These are phyloP conservation scores for Drosophila albomicans DNA, from an alignment of 1,140 invertebrate species.

Conservation along the genomic window DNA sequence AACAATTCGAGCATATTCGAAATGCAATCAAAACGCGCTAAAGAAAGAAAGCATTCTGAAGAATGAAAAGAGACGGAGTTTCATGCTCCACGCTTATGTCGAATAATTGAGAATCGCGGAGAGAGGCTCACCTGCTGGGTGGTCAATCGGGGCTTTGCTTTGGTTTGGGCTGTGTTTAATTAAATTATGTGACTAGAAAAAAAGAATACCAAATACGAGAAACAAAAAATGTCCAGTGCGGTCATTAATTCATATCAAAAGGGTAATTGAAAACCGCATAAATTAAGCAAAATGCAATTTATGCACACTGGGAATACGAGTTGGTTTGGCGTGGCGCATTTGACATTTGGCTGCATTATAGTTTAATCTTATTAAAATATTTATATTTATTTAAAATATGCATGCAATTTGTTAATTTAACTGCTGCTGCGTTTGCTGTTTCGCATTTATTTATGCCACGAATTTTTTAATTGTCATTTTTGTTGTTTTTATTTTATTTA, in stretches of 20 bases:
- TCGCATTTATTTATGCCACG: constrained; percentile 69
- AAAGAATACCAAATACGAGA: constrained; percentile 3
- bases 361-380: constrained; percentile 84
- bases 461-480: constrained; percentile 55
- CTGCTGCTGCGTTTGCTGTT: constrained; percentile 66
- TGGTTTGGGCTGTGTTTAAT: constrained; percentile 51
- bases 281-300: constrained; percentile 67
- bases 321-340: constrained; percentile 30
- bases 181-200: constrained; percentile 62
- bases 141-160: constrained; percentile 3
- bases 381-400: constrained; percentile 83
- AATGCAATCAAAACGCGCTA: constrained; percentile 26
- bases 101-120: constrained; percentile 15
- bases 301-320: constrained; percentile 53
- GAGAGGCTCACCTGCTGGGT: constrained; percentile 39
- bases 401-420: constrained; percentile 84
- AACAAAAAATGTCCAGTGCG: constrained; percentile 24
- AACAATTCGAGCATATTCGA: constrained; percentile 31
- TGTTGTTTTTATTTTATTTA: not conserved
- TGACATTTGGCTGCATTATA: constrained; percentile 83
- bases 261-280: constrained; percentile 83
- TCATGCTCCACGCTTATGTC: not conserved
- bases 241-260: constrained; percentile 82
- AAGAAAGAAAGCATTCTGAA: constrained; percentile 28
- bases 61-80: constrained; percentile 35